Evolutionary conservation across 2,113 vertebrate species (phyloP).

Genomic region (Albula goreensis): DNA sequence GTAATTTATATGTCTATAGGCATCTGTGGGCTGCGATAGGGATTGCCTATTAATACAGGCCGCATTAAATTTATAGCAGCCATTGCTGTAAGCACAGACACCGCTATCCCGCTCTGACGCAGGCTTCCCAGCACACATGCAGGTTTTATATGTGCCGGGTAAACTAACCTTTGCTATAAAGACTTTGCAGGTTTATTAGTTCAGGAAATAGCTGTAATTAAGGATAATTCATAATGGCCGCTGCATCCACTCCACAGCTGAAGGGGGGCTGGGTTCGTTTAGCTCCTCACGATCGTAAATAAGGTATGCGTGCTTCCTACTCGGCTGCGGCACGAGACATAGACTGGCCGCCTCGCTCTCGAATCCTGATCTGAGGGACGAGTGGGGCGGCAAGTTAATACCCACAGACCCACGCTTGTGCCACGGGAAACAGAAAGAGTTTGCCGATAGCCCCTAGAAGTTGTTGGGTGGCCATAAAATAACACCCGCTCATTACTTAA

Average conservation of each 20-base stretch:
- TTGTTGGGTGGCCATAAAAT: not conserved
- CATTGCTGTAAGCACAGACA: conserved; percentile 74
- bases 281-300: conserved; percentile 77
- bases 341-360: conserved; percentile 62
- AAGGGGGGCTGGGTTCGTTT: conserved; percentile 83
- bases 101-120: conserved; percentile 80
- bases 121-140: conserved; percentile 75
- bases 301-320: conserved; percentile 67
- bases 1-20: conserved; percentile 95
- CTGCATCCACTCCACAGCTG: conserved; percentile 76
- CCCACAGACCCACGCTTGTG: not conserved
- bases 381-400: not conserved
- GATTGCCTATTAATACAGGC: conserved; percentile 84
- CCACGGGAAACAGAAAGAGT: not conserved
- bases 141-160: conserved; percentile 80
- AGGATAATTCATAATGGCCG: conserved; percentile 97
- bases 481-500: no score
- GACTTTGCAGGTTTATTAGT: conserved; percentile 96
- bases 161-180: conserved; percentile 96
- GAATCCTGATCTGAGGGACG: not conserved
- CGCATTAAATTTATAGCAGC: conserved; percentile 94
- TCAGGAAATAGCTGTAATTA: conserved; percentile 98
- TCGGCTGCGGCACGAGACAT: conserved; percentile 73
- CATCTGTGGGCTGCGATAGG: conserved; percentile 98
- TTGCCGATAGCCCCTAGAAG: not conserved